A percentile compares a stretch with the other conserved stretches of the same genome.
These are phyloP conservation scores for Bos taurus DNA, from an alignment of 2,113 vertebrate genomes.

Conservation along the genomic window ARS-UCD2.0 NC_037329.1:134354501-134355000, in stretches of 20 bases:
- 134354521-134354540: not conserved
- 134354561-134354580: not conserved
- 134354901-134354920: not conserved
- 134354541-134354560: not conserved
- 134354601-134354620: not conserved
- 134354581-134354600: fast-evolving
- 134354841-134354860: not conserved
- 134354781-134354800: fast-evolving
- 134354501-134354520: not conserved
- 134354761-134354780: not conserved
- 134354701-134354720: too few species aligned
- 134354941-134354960: not conserved
- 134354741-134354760: not conserved
- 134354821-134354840: fast-evolving
- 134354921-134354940: not conserved
- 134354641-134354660: not conserved
- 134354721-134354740: not conserved
- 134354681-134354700: not conserved
- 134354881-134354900: not conserved
- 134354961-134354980: not conserved
- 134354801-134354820: fast-evolving
- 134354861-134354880: not conserved
- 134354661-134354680: not conserved
- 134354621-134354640: too few species aligned
- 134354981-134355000: not conserved